Conservation (phyloP, 1,140 invertebrate species). For the Fopius arisanus region DNA sequence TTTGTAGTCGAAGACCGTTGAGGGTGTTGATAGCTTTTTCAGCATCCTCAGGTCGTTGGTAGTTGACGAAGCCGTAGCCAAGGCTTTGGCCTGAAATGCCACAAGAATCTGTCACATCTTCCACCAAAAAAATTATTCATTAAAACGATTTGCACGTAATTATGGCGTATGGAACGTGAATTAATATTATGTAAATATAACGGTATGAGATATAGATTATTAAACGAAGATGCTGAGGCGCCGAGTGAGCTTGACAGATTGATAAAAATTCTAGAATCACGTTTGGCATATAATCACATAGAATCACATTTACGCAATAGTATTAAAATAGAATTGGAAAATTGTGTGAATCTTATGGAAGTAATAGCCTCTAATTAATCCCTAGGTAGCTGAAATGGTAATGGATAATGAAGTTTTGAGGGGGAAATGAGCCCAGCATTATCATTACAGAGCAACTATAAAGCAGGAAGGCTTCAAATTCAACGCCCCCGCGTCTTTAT, state of each 20-base stretch:
- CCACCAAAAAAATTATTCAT: not conserved
- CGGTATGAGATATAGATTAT: not conserved
- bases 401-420: not conserved
- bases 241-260: constrained; percentile 7
- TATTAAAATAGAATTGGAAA: too few species aligned
- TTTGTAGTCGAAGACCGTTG: constrained; percentile 96
- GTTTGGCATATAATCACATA: not conserved
- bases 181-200: not conserved
- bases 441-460: constrained; percentile 40
- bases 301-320: not conserved
- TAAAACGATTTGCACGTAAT: not conserved
- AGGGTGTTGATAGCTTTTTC: constrained; percentile 97
- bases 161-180: not conserved
- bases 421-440: not conserved
- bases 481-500: constrained; percentile 52
- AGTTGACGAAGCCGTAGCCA: constrained; percentile 99
- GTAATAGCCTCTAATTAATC: not conserved
- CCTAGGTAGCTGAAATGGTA: not conserved
- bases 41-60: constrained; percentile 95
- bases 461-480: constrained; percentile 47
- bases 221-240: not conserved
- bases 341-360: not conserved
- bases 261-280: not conserved
- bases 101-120: constrained; percentile 32
- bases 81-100: constrained; percentile 90